A percentile compares a stretch with the other conserved stretches of the same genome.
phyloP scores from a whole-genome alignment of 2,797 vertebrate genomes.

The Malacoraja senta region DNA sequence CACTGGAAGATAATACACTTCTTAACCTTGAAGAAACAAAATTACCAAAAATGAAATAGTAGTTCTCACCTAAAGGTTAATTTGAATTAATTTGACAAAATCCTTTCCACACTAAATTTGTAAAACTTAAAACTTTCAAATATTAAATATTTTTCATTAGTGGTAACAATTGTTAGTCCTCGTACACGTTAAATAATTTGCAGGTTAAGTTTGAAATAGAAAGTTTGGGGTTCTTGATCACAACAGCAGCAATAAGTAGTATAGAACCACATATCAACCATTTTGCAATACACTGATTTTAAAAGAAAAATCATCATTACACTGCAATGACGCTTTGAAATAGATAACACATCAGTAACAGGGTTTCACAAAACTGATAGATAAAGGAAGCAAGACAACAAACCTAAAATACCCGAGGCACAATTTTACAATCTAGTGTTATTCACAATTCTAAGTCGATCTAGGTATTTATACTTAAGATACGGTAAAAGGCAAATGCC shows the following conservation, averaged over 20 bases:
- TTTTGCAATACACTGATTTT: neutral
- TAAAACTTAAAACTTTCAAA: constrained; percentile 18
- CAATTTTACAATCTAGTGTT: constrained; percentile 12
- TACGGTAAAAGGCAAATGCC: neutral
- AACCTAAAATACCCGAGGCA: neutral
- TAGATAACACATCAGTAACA: neutral
- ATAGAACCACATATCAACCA: constrained; percentile 46
- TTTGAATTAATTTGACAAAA: neutral
- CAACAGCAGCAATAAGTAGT: constrained; percentile 47
- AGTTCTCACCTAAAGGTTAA: neutral
- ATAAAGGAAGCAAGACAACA: neutral
- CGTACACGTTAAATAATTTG: constrained; percentile 7
- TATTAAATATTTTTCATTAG: neutral
- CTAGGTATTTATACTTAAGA: neutral
- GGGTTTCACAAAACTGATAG: constrained; percentile 24
- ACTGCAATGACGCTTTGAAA: constrained; percentile 3
- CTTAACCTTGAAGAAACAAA: constrained; percentile 35
- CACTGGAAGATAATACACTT: constrained; percentile 32
- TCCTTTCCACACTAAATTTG: constrained; percentile 1
- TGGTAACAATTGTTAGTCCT: neutral
- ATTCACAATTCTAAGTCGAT: constrained; percentile 26
- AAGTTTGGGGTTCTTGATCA: constrained; percentile 50
- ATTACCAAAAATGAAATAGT: constrained; percentile 20
- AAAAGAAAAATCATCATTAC: constrained; percentile 1
- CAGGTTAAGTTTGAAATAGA: constrained; percentile 39